These are phyloP conservation scores for Melanotaenia pygmaea DNA, from an alignment of 2,797 vertebrate species.

Conservation along the genomic window DNA sequence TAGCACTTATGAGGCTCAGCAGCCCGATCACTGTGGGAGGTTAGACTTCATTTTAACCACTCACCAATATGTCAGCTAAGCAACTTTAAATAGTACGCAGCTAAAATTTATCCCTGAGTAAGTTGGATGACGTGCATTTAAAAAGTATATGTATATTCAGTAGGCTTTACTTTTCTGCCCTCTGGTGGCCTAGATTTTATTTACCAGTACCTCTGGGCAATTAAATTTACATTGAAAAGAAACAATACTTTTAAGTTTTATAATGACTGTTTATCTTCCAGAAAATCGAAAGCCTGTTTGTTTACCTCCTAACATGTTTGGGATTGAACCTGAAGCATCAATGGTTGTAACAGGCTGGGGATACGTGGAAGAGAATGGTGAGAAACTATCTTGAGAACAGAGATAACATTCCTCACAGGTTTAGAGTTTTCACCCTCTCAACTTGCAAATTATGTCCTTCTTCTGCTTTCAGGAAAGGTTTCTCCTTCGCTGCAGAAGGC, in stretches of 20 bases:
- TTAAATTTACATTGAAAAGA: not conserved
- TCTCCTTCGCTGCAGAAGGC: slow-evolving; percentile 87
- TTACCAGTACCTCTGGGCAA: not conserved
- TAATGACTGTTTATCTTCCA: slow-evolving; percentile 51
- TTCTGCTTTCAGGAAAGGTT: slow-evolving; percentile 63
- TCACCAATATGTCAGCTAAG: not conserved
- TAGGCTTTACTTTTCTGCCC: slow-evolving; percentile 27
- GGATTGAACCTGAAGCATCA: slow-evolving; percentile 45
- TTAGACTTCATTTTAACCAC: slow-evolving; percentile 50
- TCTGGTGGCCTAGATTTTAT: slow-evolving; percentile 50
- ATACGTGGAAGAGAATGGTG: slow-evolving; percentile 82
- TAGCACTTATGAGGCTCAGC: slow-evolving; percentile 88
- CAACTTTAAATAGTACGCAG: not conserved
- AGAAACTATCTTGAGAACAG: slow-evolving; percentile 1
- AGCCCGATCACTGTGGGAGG: slow-evolving; percentile 83
- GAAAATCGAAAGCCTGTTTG: slow-evolving; percentile 85
- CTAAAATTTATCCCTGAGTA: not conserved
- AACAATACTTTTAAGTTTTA: not conserved
- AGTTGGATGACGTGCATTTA: not conserved
- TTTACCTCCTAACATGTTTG: slow-evolving; percentile 85
- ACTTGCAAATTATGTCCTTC: not conserved
- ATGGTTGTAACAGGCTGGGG: slow-evolving; percentile 91
- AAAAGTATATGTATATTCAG: not conserved
- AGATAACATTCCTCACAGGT: not conserved
- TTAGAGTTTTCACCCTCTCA: not conserved